Evolutionary conservation across 1,140 invertebrate species (phyloP).

Genomic region (Hyposmocoma kahamanoa): DNA sequence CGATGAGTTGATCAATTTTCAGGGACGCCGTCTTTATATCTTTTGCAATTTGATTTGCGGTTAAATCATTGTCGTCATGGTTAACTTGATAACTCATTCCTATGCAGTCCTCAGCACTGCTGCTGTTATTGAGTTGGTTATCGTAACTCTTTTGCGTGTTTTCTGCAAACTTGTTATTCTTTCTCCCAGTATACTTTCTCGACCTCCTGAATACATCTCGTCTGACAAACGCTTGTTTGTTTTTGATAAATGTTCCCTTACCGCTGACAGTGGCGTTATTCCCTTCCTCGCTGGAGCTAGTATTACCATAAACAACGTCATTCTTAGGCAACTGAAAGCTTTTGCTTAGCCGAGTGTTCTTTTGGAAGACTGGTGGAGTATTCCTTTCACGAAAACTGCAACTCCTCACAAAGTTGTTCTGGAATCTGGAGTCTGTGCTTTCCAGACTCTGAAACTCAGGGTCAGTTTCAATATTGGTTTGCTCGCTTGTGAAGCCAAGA

Average conservation of each 20-base stretch:
- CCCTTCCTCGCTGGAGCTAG: constrained; percentile 70
- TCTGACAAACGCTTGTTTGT: constrained; percentile 73
- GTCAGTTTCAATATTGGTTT: constrained; percentile 72
- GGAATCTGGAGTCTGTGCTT: constrained; percentile 72
- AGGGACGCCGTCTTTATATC: constrained; percentile 71
- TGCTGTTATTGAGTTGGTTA: constrained; percentile 57
- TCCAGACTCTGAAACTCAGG: constrained; percentile 75
- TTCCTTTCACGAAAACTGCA: constrained; percentile 76
- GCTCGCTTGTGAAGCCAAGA: constrained; percentile 71
- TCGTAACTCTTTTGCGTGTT: constrained; percentile 60
- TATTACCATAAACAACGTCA: constrained; percentile 64
- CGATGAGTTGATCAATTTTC: constrained; percentile 75
- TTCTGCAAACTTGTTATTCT: constrained; percentile 69
- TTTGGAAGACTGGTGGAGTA: constrained; percentile 68
- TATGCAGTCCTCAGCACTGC: constrained; percentile 71
- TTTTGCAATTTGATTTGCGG: constrained; percentile 74
- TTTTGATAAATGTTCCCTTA: constrained; percentile 77
- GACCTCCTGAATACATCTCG: constrained; percentile 70
- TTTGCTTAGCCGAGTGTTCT: constrained; percentile 70
- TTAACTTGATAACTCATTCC: constrained; percentile 69
- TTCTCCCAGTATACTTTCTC: constrained; percentile 73
- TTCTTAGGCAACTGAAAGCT: constrained; percentile 72
- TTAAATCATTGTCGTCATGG: constrained; percentile 69
- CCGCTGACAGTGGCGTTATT: constrained; percentile 51
- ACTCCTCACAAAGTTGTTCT: constrained; percentile 71